Evolutionary conservation across 2,797 vertebrate genomes (phyloP), one percentile per base, ranked within the genome.

Genomic region (Galagoides demidoff): DNA sequence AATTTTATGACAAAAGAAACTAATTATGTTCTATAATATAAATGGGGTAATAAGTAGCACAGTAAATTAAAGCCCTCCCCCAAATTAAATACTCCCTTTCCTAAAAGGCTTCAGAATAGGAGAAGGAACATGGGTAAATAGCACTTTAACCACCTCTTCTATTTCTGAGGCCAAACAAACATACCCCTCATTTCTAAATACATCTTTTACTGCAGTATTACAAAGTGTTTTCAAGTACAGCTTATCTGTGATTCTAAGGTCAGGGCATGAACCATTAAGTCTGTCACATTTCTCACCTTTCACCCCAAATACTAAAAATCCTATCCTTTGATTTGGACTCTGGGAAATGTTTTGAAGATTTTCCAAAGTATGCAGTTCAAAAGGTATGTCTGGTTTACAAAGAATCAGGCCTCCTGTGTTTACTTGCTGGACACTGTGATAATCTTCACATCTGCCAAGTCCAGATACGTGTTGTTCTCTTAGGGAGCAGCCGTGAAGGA

Each of bases 251-350:
- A 61, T 77, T 85, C 70, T 8, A 64, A 87, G 52, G 78, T 96
- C 27, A 39, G 74, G 27, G 9, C 5, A 29, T 59, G 63, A 73
- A 49, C 10, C 66, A 73, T 31, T 31, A 76, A 68, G 31, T 43
- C 82, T 71, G 61, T 77, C 52, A 39, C 17, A 81, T 27, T 23
- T 90, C 27, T 89, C 85, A 91, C 25, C 94, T 68, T 92, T 68
- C 89, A 49, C 25, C 70, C 89, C 59, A 52, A 43, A 83, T 34
- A 86, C 13, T 77, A 8, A 83, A 83, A 93, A 94, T 16, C 12
- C n/a, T 73, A 70, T n/a, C 25, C 49, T 85, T 90, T 82, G 57
- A 89, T 85, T 73, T 85, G 61, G 70, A 23, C 27, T 84, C 85
- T 92, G 63, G 66, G 29, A 81, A 70, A 52, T 11, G 31, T 85